These are phyloP conservation scores for Andricus curvator DNA, from an alignment of 2,888 invertebrate genomes.

Conservation along the genomic window DNA sequence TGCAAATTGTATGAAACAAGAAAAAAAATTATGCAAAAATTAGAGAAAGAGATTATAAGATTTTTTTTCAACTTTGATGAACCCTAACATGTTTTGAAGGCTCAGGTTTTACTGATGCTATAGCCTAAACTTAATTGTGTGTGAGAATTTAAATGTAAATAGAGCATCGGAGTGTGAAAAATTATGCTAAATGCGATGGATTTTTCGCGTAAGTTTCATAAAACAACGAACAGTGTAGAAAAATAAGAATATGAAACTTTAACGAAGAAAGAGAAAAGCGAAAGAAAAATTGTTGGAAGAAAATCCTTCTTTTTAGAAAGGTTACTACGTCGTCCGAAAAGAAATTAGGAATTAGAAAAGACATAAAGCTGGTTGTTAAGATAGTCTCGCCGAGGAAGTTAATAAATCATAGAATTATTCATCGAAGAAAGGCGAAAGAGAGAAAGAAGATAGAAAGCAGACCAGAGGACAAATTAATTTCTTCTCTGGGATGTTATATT, in stretches of 20 bases:
- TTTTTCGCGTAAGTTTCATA: conserved; percentile 31
- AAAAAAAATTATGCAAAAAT: background rate
- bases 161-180: background rate
- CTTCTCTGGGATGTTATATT: conserved; percentile 24
- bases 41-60: background rate
- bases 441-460: conserved; percentile 24
- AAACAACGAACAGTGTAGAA: conserved; percentile 29
- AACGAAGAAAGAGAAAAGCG: conserved; percentile 16
- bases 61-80: conserved; percentile 2
- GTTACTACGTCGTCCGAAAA: conserved; percentile 20
- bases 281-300: conserved; percentile 5
- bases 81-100: background rate
- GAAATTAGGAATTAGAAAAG: conserved; percentile 19
- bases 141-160: conserved; percentile 18
- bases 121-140: background rate
- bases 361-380: conserved; percentile 32
- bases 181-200: background rate
- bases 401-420: conserved; percentile 24
- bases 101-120: background rate
- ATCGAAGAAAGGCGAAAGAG: conserved; percentile 8
- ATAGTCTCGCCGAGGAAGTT: conserved; percentile 24
- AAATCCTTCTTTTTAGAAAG: conserved; percentile 14
- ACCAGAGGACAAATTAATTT: conserved; percentile 9
- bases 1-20: conserved; percentile 11
- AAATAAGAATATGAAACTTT: conserved; percentile 31